Evolutionary conservation across 1,140 invertebrate genomes (phyloP).

Genomic region (Drosophila ambigua): DNA sequence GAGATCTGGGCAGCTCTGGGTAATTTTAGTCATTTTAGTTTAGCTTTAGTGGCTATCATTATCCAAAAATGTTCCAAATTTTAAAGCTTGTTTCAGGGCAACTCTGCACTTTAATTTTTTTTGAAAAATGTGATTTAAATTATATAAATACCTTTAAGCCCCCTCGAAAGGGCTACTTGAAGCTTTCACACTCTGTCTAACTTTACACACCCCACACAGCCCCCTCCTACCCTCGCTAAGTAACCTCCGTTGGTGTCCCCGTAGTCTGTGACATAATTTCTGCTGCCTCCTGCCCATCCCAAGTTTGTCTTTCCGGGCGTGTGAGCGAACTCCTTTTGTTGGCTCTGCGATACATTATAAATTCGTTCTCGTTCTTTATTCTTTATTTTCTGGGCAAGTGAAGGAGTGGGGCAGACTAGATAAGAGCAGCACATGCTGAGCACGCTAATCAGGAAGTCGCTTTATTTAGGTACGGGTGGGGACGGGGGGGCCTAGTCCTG

Average conservation of each 20-base stretch:
- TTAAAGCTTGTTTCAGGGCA: no score
- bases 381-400: background rate
- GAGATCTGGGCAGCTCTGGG: no score
- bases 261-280: constrained; percentile 71
- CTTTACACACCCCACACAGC: no score
- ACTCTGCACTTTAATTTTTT: no score
- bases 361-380: constrained; percentile 42
- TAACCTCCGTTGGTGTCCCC: constrained; percentile 6
- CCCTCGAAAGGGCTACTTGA: no score
- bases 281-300: background rate
- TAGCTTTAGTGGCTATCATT: no score
- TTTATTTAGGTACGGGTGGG: constrained; percentile 33
- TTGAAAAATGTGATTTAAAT: no score
- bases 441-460: constrained; percentile 70
- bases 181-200: no score
- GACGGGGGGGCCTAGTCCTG: constrained; percentile 25
- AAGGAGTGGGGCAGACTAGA: constrained; percentile 19
- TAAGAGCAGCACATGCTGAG: constrained; percentile 61
- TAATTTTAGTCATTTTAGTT: no score
- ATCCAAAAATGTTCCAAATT: no score
- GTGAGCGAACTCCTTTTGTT: constrained; percentile 46
- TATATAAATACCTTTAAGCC: no score
- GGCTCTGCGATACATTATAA: constrained; percentile 60
- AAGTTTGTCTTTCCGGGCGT: constrained; percentile 37
- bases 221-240: background rate